Base-by-base conservation (phyloP, 2,113 vertebrate genomes). In the Zosterops pallidus region DNA sequence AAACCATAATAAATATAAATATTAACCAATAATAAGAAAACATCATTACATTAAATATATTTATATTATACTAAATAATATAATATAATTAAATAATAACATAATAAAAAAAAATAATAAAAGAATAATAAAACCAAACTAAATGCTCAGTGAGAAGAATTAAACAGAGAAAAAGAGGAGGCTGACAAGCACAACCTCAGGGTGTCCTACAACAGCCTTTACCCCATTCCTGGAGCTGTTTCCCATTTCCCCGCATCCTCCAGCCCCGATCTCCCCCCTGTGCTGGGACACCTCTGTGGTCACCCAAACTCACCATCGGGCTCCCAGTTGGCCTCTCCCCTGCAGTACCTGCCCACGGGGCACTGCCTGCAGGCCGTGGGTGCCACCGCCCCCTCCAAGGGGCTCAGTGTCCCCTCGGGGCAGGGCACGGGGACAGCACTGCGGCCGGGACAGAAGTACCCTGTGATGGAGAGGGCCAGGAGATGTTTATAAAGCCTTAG, bases 271-370 rank as follows among this genome's bases (percentile, higher is more conserved):
- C 11, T 24, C n/a, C 74, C 37, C 1, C 33, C 39, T 8, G 28
- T 13, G 6, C 11, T 29, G 29, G 20, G 24, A 9, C 35, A 13
- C 46, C 2, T 10, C 52, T 33, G 33, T 5, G 13, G 1, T 4
- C 1, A 28, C 33, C 21, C 56, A 15, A 11, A 82, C 97, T 83
- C 96, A 99, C 99, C 99, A 91, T 98, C 97, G 11, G 99, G 98
- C 47, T 97, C 83, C 75, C 98, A 94, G 42, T 98, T 98, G 89
- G 98, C 99, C 28, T 98, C 96, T 44, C 97, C 98, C 62, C 96
- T 93, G 94, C 99, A 99, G 94, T 97, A 99, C 2, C 90, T 91
- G 41, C 99, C 99, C 83, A 95, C 94, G 6, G 98, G 98, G 91
- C 99, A 99, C 21, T 95, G 95, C 68, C 96, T 97, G 97, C 99